Evolutionary conservation across 2,797 vertebrate genomes (phyloP).

Genomic region (Eulemur coronatus): DNA sequence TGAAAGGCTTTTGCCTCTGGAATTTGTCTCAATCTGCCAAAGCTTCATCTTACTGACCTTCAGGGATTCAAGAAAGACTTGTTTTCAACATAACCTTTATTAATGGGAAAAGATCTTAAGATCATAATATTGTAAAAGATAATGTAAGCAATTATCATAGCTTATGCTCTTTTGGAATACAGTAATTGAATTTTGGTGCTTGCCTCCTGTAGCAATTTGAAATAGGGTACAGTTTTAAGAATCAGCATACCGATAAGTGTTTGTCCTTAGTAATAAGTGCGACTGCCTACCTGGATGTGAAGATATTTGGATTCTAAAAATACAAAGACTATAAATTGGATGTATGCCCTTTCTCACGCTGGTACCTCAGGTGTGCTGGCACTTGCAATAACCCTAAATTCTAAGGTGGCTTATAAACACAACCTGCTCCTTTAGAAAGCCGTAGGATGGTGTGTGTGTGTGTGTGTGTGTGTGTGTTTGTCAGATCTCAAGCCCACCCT

Average conservation of each 20-base stretch:
- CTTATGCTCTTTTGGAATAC: slow-evolving; percentile 20
- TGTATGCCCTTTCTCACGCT: not conserved
- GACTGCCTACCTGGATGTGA: not conserved
- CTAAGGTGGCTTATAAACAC: not conserved
- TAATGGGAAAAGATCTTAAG: not conserved
- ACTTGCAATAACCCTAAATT: slow-evolving; percentile 49
- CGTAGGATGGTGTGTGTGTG: not conserved
- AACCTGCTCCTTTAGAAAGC: slow-evolving; percentile 17
- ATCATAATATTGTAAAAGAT: not conserved
- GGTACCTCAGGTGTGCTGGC: slow-evolving; percentile 40
- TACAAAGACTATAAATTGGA: slow-evolving; percentile 14
- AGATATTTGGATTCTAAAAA: slow-evolving; percentile 59
- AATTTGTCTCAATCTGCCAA: slow-evolving; percentile 24
- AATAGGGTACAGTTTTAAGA: slow-evolving; percentile 1
- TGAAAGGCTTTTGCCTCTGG: slow-evolving; percentile 31
- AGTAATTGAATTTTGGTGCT: slow-evolving; percentile 38
- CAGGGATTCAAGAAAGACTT: slow-evolving; percentile 26
- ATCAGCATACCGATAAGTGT: not conserved
- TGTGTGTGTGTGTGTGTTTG: not conserved
- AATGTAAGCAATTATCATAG: not conserved
- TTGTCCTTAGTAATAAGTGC: not conserved
- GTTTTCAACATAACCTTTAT: slow-evolving; percentile 47
- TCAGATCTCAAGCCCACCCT: slow-evolving; percentile 9
- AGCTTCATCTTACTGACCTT: slow-evolving; percentile 47
- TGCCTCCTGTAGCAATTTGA: slow-evolving; percentile 13